Base-by-base conservation (phyloP, 2,888 invertebrate species). In the Plagodis pulveraria region DNA sequence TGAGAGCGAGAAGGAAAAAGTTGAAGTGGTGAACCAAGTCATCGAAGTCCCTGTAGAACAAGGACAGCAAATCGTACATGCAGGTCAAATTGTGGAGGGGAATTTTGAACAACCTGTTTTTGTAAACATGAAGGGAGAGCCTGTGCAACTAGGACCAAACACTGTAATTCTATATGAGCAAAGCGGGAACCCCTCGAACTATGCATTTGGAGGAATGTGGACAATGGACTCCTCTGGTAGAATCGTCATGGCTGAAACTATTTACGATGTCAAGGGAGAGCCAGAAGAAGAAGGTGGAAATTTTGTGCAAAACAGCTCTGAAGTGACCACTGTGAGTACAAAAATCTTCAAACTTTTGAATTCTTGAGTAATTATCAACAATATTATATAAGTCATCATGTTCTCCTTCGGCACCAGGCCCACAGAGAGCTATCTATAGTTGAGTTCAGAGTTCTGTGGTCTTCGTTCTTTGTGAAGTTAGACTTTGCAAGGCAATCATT, bases 241-340 rank as follows among this genome's bases (percentile, higher is more conserved):
- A 32, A 91, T 93, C n/a, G 91, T 93, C 2, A 91, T 93, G 91
- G 91, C 93, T 0, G 93, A 93, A 64, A 91, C 93, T 0, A 91
- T 93, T 34, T 93, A 93, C 52, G 93, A 93, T 62, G 93, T 93
- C 7, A 93, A 93, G 67, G 91, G 91, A 0, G 93, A 92, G 38
- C 92, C 91, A 0, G 93, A 93, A 38, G 92, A 92, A 50, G 92
- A 92, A 64, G 76, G 80, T 10, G 75, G 75, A 0, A 89, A 86
- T 0, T 91, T 91, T 57, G 92, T 92, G 0, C 92, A 92, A 60
- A 88, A 78, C 45, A 78, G 87, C 5, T 76, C 85, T 1, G 92
- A 92, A 76, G 91, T 91, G 5, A 81, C 71, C 42, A 86, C 82
- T 69, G 91, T 92, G 63, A 86, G 89, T 85, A 50, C 32, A 5